Evolutionary conservation across 2,888 invertebrate genomes (phyloP), one percentile per base, ranked within the genome.

Genomic region (Synanthedon vespiformis): DNA sequence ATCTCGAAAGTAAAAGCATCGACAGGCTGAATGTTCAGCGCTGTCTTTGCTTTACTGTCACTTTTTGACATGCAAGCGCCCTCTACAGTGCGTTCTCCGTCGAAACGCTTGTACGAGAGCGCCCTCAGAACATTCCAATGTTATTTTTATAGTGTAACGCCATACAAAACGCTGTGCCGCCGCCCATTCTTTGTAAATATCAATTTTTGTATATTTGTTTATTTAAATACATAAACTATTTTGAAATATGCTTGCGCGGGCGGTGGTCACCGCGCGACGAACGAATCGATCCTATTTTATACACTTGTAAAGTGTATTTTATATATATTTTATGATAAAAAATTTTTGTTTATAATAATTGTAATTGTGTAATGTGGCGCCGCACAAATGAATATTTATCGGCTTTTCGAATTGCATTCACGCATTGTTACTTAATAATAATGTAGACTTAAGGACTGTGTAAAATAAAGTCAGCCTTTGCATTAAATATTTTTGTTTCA

Each of bases 341-440:
- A 5, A 5, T 77, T 73, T 74, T 75, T 65, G 63, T 63, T 63
- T 70, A 67, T 65, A 54, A 55, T n/a, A 55, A 63, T 61, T 12
- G 13, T n/a, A 34, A 34, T 63, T 65, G 61, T 71, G 71, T 68
- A 68, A 66, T 63, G 67, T 62, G 64, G 62, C 68, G 73, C 72
- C 70, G 70, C 74, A 70, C 72, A 67, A 70, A 68, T 57, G 22
- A 22, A 34, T 34, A 8, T 34, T 34, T 10, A 63, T 64, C 67
- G 70, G 74, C 72, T 73, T 71, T 50, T 66, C 69, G 72, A 70
- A 64, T 68, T 68, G 79, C 80, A 80, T 74, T 68, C 77, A 76
- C 75, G 83, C 84, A 80, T 76, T 76, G 84, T 84, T 86, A 86
- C 86, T 86, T 86, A 84, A 84, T 72, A 77, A 71, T 74, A 80